phyloP scores from a whole-genome alignment of 1,140 invertebrate genomes.

The Holcopasites calliopsidis region DNA sequence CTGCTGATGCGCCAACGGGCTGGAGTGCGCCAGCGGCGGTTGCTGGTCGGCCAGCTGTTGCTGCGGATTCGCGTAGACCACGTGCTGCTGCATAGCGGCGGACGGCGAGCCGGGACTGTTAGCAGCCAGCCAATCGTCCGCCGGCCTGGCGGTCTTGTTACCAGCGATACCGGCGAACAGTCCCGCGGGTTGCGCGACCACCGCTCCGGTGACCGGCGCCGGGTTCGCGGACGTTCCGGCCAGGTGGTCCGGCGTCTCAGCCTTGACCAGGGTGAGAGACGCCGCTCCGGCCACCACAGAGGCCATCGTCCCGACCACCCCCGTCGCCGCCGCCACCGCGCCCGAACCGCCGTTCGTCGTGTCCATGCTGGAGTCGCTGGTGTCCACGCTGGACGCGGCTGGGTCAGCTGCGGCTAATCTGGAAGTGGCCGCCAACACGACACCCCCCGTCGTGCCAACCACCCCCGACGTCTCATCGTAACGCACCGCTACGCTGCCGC shows the following conservation, averaged over 20 bases:
- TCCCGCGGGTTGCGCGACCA: slow-evolving; percentile 57
- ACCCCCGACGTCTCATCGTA: slow-evolving; percentile 77
- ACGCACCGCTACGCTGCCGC: slow-evolving; percentile 75
- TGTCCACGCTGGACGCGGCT: slow-evolving; percentile 50
- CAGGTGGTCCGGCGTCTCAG: slow-evolving; percentile 71
- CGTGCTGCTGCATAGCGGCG: slow-evolving; percentile 78
- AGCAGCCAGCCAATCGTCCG: slow-evolving; percentile 83
- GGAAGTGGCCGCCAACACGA: slow-evolving; percentile 74
- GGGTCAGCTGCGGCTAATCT: slow-evolving; percentile 64
- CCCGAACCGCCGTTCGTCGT: slow-evolving; percentile 50
- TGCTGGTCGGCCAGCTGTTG: slow-evolving; percentile 64
- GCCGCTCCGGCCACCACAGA: slow-evolving; percentile 50
- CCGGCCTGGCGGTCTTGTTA: slow-evolving; percentile 75
- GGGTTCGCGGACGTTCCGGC: slow-evolving; percentile 65
- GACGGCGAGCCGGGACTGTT: slow-evolving; percentile 82
- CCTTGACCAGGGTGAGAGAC: slow-evolving; percentile 69
- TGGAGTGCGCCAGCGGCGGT: slow-evolving; percentile 71
- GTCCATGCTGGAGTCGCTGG: slow-evolving; percentile 59
- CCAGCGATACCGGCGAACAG: slow-evolving; percentile 68
- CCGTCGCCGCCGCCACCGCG: slow-evolving; percentile 23
- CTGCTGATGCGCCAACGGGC: slow-evolving; percentile 78
- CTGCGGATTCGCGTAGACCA: slow-evolving; percentile 65
- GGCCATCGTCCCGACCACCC: slow-evolving; percentile 47
- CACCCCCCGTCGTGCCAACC: slow-evolving; percentile 71
- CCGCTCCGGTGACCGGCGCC: slow-evolving; percentile 56